These are phyloP conservation scores for Thymelicus sylvestris DNA, from an alignment of 2,888 invertebrate species.

Conservation along the genomic window DNA sequence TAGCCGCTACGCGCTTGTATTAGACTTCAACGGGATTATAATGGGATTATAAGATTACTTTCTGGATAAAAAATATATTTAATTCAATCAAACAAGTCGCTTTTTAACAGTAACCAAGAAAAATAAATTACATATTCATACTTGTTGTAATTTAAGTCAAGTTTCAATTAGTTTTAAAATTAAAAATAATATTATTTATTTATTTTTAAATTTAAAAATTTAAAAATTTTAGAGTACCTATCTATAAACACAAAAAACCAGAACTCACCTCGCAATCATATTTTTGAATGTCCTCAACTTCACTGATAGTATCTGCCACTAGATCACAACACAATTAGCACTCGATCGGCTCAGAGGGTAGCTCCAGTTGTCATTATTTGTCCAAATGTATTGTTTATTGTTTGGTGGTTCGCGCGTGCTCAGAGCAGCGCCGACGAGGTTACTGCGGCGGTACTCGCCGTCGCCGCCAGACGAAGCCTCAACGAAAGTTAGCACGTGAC, in stretches of 20 bases:
- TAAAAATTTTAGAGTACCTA: background rate
- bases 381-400: constrained; percentile 32
- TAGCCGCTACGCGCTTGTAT: constrained; percentile 51
- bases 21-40: constrained; percentile 49
- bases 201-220: background rate
- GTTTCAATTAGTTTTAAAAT: background rate
- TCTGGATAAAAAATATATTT: background rate
- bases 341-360: constrained; percentile 51
- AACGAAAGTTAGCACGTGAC: constrained; percentile 52
- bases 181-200: background rate
- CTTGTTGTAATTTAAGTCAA: background rate
- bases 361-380: constrained; percentile 48
- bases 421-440: constrained; percentile 59
- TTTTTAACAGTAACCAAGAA: background rate
- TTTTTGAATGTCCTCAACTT: constrained; percentile 21
- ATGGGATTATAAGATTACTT: background rate
- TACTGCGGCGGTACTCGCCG: constrained; percentile 57
- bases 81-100: background rate
- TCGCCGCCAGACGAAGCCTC: constrained; percentile 62
- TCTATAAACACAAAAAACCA: constrained; percentile 14
- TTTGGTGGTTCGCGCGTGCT: constrained; percentile 55
- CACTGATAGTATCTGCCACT: constrained; percentile 51
- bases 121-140: background rate
- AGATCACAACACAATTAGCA: constrained; percentile 59
- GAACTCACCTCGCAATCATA: constrained; percentile 32